Evolutionary conservation across 2,113 vertebrate species (phyloP), one percentile per base, ranked within the genome.

Genomic region (western clawed frog (Xenopus tropicalis)): DNA sequence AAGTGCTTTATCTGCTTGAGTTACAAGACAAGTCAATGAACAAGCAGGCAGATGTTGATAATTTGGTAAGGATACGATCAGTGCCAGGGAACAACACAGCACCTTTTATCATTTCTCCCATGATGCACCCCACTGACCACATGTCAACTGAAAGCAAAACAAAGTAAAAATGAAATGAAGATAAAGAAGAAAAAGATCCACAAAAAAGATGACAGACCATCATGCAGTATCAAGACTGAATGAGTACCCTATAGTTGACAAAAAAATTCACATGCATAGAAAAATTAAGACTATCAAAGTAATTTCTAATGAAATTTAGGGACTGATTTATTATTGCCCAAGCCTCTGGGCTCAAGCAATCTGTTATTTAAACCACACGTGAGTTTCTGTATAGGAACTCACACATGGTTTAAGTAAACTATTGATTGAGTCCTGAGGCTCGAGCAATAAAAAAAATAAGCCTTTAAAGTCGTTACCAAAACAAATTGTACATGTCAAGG

Each of bases 81-180:
- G 93, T 98, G 86, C 96, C 96, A 69, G 95, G 93, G 88, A 98
- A 98, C 86, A 99, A 91, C 90, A 98, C 96, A 81, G 91, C 92
- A 82, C 95, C 96, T 95, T 94, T 98, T 91, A 99, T 94, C 92
- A 98, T 94, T 88, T 98, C 96, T 89, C 95, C 96, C 96, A 95
- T 96, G 94, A 98, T 98, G 93, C 96, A 98, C 91, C 96, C 96
- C 85, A 98, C 93, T 91, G 96, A 98, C 96, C 96, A 98, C 94
- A 98, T 98, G 93, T 99, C 96, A 93, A 99, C 96, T 98, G 91
- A 83, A 93, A 86, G 84, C 84, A 83, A 93, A 86, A 85, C 84
- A 89, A 85, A 83, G 91, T 85, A 89, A 85, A 88, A 88, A 91
- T 89, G 87, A 92, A 90, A 91, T 88, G 87, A 86, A 85, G 80